Evolutionary conservation across 2,113 vertebrate genomes (phyloP).

Genomic region (Cettia cetti): DNA sequence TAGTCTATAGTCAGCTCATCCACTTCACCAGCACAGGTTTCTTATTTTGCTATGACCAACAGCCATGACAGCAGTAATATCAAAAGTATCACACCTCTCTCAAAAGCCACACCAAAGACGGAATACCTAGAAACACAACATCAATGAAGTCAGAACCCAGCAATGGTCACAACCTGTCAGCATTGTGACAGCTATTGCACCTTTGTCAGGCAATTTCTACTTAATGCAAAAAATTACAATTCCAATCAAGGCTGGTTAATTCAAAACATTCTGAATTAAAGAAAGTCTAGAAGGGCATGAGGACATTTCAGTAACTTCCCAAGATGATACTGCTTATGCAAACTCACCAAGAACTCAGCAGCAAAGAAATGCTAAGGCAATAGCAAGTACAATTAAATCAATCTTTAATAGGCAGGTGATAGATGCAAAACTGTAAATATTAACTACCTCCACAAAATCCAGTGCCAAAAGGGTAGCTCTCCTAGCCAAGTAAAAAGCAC

Average conservation of each 20-base stretch:
- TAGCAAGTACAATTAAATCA: background rate
- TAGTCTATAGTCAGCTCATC: background rate
- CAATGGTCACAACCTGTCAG: background rate
- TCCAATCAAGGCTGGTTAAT: background rate
- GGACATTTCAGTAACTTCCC: background rate
- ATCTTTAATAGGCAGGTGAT: background rate
- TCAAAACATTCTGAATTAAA: background rate
- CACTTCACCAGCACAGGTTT: background rate
- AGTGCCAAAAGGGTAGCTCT: background rate
- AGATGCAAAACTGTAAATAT: background rate
- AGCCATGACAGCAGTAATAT: background rate
- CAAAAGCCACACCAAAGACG: background rate
- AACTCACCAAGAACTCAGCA: background rate
- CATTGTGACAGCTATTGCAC: background rate
- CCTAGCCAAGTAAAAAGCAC: background rate
- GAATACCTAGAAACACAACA: background rate
- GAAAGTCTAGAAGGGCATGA: background rate
- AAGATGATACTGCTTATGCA: background rate
- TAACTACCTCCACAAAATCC: background rate
- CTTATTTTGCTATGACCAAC: background rate
- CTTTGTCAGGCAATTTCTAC: background rate
- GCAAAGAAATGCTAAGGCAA: background rate
- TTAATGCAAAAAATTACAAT: background rate
- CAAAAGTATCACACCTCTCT: background rate
- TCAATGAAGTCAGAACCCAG: background rate